Evolutionary conservation across 1,140 invertebrate species (phyloP), one percentile per base, ranked within the genome.

Genomic region (Drosophila hydei): DNA sequence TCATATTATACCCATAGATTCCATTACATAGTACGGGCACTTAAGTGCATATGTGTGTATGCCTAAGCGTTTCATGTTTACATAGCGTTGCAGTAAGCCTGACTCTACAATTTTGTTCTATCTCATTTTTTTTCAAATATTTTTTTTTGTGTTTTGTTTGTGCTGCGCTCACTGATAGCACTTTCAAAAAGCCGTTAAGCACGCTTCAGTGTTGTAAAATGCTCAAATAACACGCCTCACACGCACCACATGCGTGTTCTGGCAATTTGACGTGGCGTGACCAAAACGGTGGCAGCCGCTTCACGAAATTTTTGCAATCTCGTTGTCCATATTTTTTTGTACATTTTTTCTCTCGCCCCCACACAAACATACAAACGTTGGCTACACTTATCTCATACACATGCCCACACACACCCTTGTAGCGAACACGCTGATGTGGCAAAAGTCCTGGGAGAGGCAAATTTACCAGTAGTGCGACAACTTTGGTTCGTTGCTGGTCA

Each of bases 171-270:
- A 18, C 61, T 74, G 77, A 80, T 80, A 65, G 78, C 73, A 80
- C 59, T 80, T 80, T 81, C 70, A 80, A 81, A 81, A 80, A 77
- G 78, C 78, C 78, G 78, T 80, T 80, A 80, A 77, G 78, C 78
- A 81, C 73, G 77, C 78, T 73, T 73, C 77, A 81, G 78, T 80
- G 77, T 80, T 81, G 79, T 81, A 81, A 77, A 80, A 77, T 64
- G 78, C 56, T 80, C 63, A 73, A 81, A 81, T 80, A 81, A 80
- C 78, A 81, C 63, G 79, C 74, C 67, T 61, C 79, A 81, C 69
- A 72, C 69, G 62, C 69, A 72, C 55, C 64, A 50, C 69, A 72
- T 54, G 55, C 78, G 78, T 79, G 78, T 81, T 42, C 59, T 61
- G 70, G 79, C 79, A 83, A 83, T 83, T 83, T 83, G 79, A 83